Base-by-base conservation (phyloP, 30 jellyfish, hydroid and myxozoan genomes). In the Hydra vulgaris region DNA sequence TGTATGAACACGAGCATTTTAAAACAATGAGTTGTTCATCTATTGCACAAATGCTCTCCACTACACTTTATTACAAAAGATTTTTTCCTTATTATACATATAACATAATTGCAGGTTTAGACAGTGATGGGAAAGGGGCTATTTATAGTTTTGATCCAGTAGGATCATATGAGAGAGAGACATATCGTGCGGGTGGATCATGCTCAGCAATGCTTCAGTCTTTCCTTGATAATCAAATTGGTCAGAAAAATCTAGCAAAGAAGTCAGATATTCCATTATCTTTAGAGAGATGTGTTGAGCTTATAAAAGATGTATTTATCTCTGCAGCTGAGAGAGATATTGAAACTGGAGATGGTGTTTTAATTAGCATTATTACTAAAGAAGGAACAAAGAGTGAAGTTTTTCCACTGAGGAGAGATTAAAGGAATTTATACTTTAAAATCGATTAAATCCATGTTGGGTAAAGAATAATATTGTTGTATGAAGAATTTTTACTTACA, bases 311-410 rank as follows among this genome's bases (percentile, higher is more conserved):
- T 88, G 85, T 88, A 72, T 94, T 88, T 83, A 94, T 85, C 40
- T 88, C 96, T 67, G 99, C 96, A 26, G 95, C 96, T 15, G 99
- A 94, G 73, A 82, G 99, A 55, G 99, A 94, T 66, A 94, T 94
- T 26, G 88, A 94, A 79, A 94, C 99, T 18, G 99, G 99, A 17
- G 99, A 94, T 80, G 99, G 96, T 19, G 95, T 87, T 74, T 67
- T 53, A 17, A 87, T 93, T 19, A 83, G 72, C 74, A 85, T 86
- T 22, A 91, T 91, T 27, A 91, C 97, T 7, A 86, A 79, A 71
- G 96, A 86, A 74, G 97, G 97, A 18, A 79, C 84, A 23, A 74
- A 76, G 53, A 88, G 83, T 73, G 95, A 91, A 71, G 17, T 85
- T 53, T 91, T 86, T 82, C 97, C 97, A 8, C 83, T 91, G 23